These are phyloP conservation scores for Vimba vimba DNA, from an alignment of 2,113 vertebrate genomes.

Conservation along the genomic window DNA sequence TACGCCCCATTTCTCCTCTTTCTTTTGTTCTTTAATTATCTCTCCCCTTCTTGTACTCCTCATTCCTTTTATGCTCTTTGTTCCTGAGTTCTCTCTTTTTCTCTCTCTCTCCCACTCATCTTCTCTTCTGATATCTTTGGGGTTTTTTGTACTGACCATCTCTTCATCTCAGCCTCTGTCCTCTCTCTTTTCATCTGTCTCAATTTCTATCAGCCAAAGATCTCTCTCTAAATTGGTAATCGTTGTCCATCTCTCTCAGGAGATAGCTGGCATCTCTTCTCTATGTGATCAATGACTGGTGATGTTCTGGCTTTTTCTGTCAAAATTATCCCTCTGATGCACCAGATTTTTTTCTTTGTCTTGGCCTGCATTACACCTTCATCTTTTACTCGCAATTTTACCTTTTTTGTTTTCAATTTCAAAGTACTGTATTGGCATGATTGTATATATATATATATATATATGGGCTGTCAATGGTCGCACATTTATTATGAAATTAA, in stretches of 20 bases:
- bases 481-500: no score
- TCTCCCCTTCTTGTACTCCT: neutral
- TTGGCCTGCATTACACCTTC: neutral
- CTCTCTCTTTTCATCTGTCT: constrained; percentile 17
- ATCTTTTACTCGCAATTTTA: neutral
- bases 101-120: neutral
- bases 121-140: constrained; percentile 15
- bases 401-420: neutral
- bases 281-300: neutral
- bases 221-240: constrained; percentile 10
- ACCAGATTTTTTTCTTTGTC: neutral
- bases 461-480: no score
- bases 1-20: neutral
- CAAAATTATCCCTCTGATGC: neutral
- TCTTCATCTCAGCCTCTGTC: neutral
- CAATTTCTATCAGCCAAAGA: constrained; percentile 2
- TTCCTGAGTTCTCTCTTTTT: neutral
- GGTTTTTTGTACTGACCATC: neutral
- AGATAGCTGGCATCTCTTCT: constrained; percentile 2
- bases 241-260: constrained; percentile 15
- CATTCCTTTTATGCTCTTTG: neutral
- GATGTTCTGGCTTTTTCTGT: neutral
- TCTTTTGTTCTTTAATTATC: neutral
- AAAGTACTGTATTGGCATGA: neutral
- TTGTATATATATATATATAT: neutral